Evolutionary conservation across 1,140 invertebrate species (phyloP), one percentile per base, ranked within the genome.

Genomic region (Phenacoccus solenopsis): DNA sequence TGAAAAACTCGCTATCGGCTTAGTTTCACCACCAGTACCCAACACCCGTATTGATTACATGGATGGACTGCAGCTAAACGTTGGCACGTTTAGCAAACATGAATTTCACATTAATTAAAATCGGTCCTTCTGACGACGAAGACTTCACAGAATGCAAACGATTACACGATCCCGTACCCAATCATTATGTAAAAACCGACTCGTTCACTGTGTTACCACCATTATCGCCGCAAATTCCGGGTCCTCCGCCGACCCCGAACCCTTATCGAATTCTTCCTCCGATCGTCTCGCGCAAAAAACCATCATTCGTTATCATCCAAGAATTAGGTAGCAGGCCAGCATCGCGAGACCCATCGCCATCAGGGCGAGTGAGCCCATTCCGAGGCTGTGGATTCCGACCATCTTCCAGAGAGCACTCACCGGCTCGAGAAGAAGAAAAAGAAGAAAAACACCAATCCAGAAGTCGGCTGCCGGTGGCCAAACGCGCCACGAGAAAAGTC

Each of bases 31-130:
- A 5, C 25, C 9, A 24, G 21, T 64, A 9, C 4, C 59, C 1
- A 22, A 10, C 59, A 64, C 21, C 59, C 20, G 59, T 64, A 16
- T n/a, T 4, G 20, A 64, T 24, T 64, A 24, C 22, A 64, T 64
- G 59, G 59, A 64, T 27, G 59, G 25, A 22, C 38, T 16, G 59
- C 59, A 64, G 59, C 59, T 25, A 25, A 25, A 27, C 25, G 59
- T 64, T 22, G 2, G 1, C 2, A 64, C 59, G 59, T 64, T 64
- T 16, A 27, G 22, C 59, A 9, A 64, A 25, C 9, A 64, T 64
- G 59, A 64, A 27, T 64, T 64, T 25, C 59, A 64, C 59, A 24
- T 20, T 64, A 20, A 27, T 64, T 64, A 64, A 64, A 64, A 64
- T 64, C 12, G 59, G 22, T 27, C 22, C 59, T 10, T 64, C 59